Base-by-base conservation (phyloP, 2,888 invertebrate genomes). In the Argynnis bischoffii region DNA sequence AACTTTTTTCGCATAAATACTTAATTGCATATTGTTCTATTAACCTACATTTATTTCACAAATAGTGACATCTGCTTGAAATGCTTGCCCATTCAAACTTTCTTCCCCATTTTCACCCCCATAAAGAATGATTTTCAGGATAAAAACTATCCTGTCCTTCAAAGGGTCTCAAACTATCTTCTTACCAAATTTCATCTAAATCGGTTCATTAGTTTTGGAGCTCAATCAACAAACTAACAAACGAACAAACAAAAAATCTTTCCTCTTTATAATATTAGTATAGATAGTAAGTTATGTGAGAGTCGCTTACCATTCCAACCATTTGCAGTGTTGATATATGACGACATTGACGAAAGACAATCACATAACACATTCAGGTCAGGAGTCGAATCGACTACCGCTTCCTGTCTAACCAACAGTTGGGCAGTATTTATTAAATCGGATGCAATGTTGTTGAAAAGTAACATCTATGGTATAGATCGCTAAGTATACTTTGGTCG, bases 371-470 rank as follows among this genome's bases (percentile, higher is more conserved):
- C 81, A 90, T 90, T 89, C 90, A 76, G 75, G 80, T 89, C 90
- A 90, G 88, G 88, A 81, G 76, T 83, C 83, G 81, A 87, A 87
- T 81, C 80, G 82, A 86, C 89, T 89, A 85, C 89, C 89, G 89
- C 83, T 90, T 90, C 90, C 90, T 88, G 89, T 74, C 79, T 46
- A 48, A 64, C 75, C 76, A 78, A 74, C 81, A 75, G 79, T 82
- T 80, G 80, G 80, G 75, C 79, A 79, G 79, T 79, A 76, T 75
- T 73, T 67, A 75, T 72, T 72, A 63, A 59, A 61, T 54, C 18
- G 46, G 65, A 54, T 57, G 35, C 35, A 55, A 15, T 18, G 21
- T 41, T 51, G n/a, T 16, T 8, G 21, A 11, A 61, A 61, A 51
- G 2, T 61, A 18, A 15, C 18, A 21, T 51, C 51, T 61, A 53